Evolutionary conservation across 2,888 invertebrate species (phyloP), one percentile per base, ranked within the genome.

Genomic region (Drosophila prolongata): DNA sequence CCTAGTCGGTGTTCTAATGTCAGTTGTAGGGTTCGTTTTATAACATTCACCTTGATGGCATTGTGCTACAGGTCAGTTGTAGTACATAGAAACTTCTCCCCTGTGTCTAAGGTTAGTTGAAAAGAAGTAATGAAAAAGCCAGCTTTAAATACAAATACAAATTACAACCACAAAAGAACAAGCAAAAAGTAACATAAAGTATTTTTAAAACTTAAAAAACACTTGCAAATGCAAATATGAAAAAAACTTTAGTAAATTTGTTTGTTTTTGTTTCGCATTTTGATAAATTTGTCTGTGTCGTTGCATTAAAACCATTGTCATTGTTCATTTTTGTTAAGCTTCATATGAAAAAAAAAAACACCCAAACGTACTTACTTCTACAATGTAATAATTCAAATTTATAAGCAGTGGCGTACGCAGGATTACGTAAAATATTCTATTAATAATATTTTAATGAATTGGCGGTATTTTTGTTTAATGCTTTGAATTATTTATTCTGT

Each of bases 21-120:
- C 97, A 95, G 97, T 98, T 95, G 98, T 98, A 95, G 98, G 98
- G 96, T 97, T 98, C 95, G 98, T 98, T 95, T 98, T 96, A 96
- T 98, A 95, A 95, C 97, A 95, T 98, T 98, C 96, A 97, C 98
- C 95, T 96, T 97, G 95, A 96, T 98, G 96, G 98, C 98, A 95
- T 96, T 98, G 95, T 98, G 98, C 97, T 98, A 98, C 97, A 97
- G 98, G 97, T 97, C 97, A 97, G 97, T 97, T 95, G 97, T 97
- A 96, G 97, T 97, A 96, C 97, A 97, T 97, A 97, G 97, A 97
- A 97, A 97, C 96, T 96, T 97, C 97, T 97, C 96, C 96, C 96
- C 96, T 97, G 95, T 97, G 97, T 96, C 96, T 97, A 96, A 97
- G 97, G 97, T 97, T 97, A 97, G 97, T 97, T 96, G 95, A 96